These are phyloP conservation scores for Catotricha subobsoleta DNA, from an alignment of 2,888 invertebrate species.

Conservation along the genomic window DNA sequence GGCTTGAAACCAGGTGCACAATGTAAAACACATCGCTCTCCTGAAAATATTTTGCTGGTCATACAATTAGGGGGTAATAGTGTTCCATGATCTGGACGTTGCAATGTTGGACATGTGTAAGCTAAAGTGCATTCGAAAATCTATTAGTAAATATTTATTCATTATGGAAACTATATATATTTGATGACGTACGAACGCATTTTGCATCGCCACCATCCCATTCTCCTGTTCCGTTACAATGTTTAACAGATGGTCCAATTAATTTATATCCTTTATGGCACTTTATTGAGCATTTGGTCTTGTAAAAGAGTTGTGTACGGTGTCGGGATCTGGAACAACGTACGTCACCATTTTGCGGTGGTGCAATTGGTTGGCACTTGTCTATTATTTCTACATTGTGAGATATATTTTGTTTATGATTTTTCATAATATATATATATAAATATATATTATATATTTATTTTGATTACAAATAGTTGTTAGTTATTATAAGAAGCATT, in stretches of 20 bases:
- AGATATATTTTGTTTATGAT: too few species aligned
- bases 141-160: constrained; percentile 10
- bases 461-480: too few species aligned
- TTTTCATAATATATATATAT: too few species aligned
- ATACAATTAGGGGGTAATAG: constrained; percentile 35
- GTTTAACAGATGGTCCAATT: constrained; percentile 32
- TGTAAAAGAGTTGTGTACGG: constrained; percentile 24
- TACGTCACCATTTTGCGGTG: constrained; percentile 22
- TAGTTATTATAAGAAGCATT: too few species aligned
- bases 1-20: constrained; percentile 33
- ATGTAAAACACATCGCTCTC: constrained; percentile 31
- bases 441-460: too few species aligned
- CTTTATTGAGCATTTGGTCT: constrained; percentile 24
- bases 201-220: constrained; percentile 31
- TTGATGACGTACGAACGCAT: constrained; percentile 33
- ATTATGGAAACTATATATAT: neutral
- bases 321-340: constrained; percentile 26
- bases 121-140: too few species aligned
- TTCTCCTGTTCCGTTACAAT: constrained; percentile 33
- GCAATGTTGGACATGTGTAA: constrained; percentile 31
- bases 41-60: constrained; percentile 28
- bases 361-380: constrained; percentile 20
- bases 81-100: constrained; percentile 31
- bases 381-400: constrained; percentile 19
- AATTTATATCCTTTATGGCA: constrained; percentile 33